phyloP scores from a whole-genome alignment of 2,113 vertebrate species.

The Tupaia tana region DNA sequence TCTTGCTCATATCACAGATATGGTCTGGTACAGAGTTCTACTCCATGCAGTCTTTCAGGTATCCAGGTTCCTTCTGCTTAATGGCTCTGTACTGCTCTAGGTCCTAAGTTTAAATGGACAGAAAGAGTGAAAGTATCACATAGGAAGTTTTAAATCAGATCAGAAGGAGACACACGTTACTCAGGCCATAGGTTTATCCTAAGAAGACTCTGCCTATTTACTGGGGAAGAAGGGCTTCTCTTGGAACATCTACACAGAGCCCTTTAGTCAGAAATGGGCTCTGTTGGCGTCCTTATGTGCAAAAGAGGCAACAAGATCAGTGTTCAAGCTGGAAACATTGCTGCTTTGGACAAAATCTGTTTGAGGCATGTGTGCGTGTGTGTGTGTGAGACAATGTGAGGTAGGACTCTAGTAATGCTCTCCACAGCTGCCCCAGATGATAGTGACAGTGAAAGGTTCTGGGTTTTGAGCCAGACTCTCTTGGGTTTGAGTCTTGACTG shows the following conservation, averaged over 20 bases:
- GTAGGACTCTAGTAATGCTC: neutral
- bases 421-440: neutral
- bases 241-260: neutral
- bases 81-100: neutral
- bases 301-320: neutral
- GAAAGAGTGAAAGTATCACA: rapidly evolving
- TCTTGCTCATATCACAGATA: rapidly evolving
- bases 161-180: neutral
- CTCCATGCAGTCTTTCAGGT: neutral
- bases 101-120: neutral
- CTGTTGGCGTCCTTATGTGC: neutral
- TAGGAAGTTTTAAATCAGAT: neutral
- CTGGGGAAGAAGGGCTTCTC: neutral
- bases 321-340: neutral
- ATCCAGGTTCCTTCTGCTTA: neutral
- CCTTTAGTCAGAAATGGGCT: neutral
- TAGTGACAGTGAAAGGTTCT: neutral
- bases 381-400: neutral
- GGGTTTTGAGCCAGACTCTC: neutral
- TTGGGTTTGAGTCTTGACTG: neutral
- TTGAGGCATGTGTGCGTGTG: neutral
- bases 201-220: neutral
- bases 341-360: neutral
- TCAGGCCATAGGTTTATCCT: neutral
- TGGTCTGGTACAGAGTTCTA: neutral